Evolutionary conservation across 1,140 invertebrate genomes (phyloP).

Genomic region (Halictus rubicundus): DNA sequence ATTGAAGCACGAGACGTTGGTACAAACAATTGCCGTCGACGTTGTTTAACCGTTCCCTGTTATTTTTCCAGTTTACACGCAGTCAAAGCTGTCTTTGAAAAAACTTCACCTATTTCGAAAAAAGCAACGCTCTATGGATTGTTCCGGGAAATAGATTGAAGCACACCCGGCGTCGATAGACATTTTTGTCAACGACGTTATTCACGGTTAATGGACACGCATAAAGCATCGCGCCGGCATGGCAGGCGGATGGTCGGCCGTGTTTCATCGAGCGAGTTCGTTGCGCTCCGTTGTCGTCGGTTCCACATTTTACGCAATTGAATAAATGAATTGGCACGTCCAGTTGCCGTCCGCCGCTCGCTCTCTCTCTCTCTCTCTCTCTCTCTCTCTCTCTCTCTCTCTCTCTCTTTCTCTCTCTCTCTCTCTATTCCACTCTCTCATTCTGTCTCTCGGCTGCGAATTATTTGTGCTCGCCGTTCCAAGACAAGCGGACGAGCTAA

Average conservation of each 20-base stretch:
- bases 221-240: not conserved
- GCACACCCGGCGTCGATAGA: not conserved
- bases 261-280: conserved; percentile 48
- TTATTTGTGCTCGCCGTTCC: conserved; percentile 35
- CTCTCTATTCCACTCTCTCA: too few relatives aligned
- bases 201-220: conserved; percentile 24
- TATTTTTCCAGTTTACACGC: too few relatives aligned
- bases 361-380: not conserved
- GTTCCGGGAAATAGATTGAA: not conserved
- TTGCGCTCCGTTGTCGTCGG: conserved; percentile 50
- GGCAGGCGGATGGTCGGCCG: not conserved
- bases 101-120: too few relatives aligned
- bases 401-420: not conserved
- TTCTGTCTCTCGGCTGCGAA: not conserved
- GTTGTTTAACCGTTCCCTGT: too few relatives aligned
- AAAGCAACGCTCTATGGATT: not conserved
- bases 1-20: too few relatives aligned
- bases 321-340: conserved; percentile 63
- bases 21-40: too few relatives aligned
- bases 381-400: not conserved
- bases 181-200: conserved; percentile 1
- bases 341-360: not conserved
- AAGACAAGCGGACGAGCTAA: conserved; percentile 43
- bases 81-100: too few relatives aligned
- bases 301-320: conserved; percentile 62